Conservation (phyloP, 2,797 vertebrate species). For the Gallinago stenura region DNA sequence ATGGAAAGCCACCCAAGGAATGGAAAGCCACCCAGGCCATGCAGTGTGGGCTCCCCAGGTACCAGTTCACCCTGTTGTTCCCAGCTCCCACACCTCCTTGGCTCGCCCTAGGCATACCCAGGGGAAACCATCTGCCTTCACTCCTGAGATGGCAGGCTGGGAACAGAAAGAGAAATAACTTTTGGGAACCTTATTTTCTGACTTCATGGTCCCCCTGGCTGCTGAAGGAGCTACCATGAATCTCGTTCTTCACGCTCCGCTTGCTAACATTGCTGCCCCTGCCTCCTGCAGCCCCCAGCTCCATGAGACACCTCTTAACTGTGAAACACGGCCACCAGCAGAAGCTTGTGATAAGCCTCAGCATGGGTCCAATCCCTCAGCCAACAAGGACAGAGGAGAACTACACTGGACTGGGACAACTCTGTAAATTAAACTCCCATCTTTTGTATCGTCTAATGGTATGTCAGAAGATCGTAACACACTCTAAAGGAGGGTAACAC, state of each 20-base stretch:
- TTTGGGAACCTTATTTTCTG: not conserved
- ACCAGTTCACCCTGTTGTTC: not conserved
- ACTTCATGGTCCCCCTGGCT: not conserved
- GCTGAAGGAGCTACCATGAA: not conserved
- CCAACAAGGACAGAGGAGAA: not conserved
- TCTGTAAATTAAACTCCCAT: constrained; percentile 29
- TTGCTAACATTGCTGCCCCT: not conserved
- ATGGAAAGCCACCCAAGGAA: not conserved
- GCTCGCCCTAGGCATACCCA: not conserved
- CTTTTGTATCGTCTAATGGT: constrained; percentile 19
- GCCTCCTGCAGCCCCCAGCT: not conserved
- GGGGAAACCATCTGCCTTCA: not conserved
- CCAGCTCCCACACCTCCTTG: not conserved
- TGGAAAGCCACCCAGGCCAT: not conserved
- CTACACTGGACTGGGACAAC: not conserved
- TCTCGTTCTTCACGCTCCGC: not conserved
- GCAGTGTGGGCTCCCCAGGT: not conserved
- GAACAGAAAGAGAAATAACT: not conserved
- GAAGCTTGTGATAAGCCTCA: constrained; percentile 6
- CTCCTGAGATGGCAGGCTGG: not conserved
- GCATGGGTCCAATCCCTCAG: not conserved
- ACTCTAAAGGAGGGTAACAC: constrained; percentile 35
- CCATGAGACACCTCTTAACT: not conserved
- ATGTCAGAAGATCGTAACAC: not conserved
- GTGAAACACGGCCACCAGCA: constrained; percentile 13